Conservation (phyloP, 2,888 invertebrate species). For the Acanthosepion esculentum region DNA sequence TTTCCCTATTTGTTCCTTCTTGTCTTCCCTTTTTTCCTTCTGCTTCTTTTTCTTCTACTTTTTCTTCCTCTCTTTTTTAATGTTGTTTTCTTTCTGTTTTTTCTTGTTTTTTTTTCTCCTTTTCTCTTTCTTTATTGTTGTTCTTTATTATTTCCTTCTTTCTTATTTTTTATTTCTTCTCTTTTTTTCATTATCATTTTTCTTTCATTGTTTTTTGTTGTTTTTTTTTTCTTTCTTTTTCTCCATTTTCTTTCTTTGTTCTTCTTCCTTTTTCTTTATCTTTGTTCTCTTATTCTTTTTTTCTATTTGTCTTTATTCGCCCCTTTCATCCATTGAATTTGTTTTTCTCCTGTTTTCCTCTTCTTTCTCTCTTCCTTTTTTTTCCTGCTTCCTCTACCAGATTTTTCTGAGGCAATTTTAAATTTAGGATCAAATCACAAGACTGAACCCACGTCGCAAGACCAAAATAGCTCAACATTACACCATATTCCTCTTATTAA, state of each 20-base stretch:
- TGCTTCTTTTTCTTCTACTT: background rate
- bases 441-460: background rate
- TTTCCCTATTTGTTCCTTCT: background rate
- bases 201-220: background rate
- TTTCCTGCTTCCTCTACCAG: background rate
- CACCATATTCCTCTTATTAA: background rate
- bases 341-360: background rate
- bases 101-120: no score
- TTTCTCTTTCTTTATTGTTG: no score
- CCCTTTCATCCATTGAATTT: background rate
- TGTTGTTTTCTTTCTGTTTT: no score
- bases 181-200: background rate
- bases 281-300: background rate
- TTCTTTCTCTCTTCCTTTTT: no score
- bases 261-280: background rate
- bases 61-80: background rate
- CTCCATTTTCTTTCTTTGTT: background rate
- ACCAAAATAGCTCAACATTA: background rate
- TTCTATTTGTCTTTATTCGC: background rate
- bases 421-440: background rate
- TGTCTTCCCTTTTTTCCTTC: no score
- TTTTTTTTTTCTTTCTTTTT: background rate
- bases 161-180: background rate
- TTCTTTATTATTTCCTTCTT: background rate
- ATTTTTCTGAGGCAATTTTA: background rate